Base-by-base conservation (phyloP, 2,888 invertebrate species). In the Mamestra brassicae region DNA sequence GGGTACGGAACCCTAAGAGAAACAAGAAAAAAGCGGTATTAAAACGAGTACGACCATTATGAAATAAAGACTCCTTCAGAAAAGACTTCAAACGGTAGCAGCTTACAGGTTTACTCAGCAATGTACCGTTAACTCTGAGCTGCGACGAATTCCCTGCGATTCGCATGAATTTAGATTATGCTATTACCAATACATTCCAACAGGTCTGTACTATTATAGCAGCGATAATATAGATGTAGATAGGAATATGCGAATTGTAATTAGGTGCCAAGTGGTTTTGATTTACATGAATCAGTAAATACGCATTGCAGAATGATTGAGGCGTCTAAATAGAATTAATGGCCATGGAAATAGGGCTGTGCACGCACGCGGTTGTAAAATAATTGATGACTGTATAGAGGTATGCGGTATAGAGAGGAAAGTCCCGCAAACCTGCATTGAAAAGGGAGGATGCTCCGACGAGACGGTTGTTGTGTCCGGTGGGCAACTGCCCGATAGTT, bases 91-190 rank as follows among this genome's bases (percentile, higher is more conserved):
- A 42, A 45, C 34, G 3, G 4, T 0, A 3, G 17, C 7, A 58
- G 36, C 63, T 36, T 1, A 67, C 34, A 2, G 13, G 2, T 36
- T n/a, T 47, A 36, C 26, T 26, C 0, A 52, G 0, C 4, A 60
- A 7, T 10, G 17, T 54, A 47, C 4, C 15, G 15, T 45, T 62
- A 11, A 10, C 8, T 6, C 8, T 63, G 17, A 52, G 17, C 26
- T 47, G 2, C 36, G 26, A 36, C 57, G 4, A 78, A 79, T 72
- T 79, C 52, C 26, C 7, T 8, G 55, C 26, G 45, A 15, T 45
- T 45, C 17, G 1, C 62, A 60, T 79, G 71, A 72, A 76, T 76
- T 50, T 58, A 58, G 62, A 47, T 47, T 57, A 79, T 58, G 52
- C 45, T 36, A 38, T 71, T 54, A 54, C 1, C 13, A n/a, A 76